Base-by-base conservation (phyloP, 2,797 vertebrate species). In the Siniperca scherzeri region DNA sequence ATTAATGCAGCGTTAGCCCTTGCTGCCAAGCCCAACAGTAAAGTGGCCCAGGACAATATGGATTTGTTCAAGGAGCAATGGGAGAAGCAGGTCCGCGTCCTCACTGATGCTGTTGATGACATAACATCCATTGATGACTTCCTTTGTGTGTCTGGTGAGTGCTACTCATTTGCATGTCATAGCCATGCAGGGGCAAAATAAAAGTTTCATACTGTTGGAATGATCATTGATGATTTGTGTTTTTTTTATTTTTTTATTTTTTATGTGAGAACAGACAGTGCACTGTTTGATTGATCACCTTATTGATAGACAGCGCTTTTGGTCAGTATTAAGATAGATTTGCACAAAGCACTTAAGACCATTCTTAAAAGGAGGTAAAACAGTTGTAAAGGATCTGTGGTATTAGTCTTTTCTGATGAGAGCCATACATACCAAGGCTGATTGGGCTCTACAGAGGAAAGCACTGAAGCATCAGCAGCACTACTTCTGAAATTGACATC, bases 31-130 rank as follows among this genome's bases (percentile, higher is more conserved):
- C 98, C 98, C 82, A 97, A 99, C 92, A 99, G 99, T 96, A 99
- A 99, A 95, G 98, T 99, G 78, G 98, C 98, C 68, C 98, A 99
- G 94, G 99, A 99, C 95, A 99, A 99, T 94, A 99, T 99, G 99
- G 98, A 99, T 0, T 96, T 99, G 86, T 99, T 99, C 87, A 99
- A 99, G 93, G 98, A 99, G 83, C 97, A 98, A 83, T 99, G 99
- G 99, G 99, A 99, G 94, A 99, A 99, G 82, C 99, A 99, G 92
- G 98, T 99, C 64, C 96, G 98, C 38, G 97, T 99, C 68, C 97
- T 99, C 79, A 99, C 99, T 0, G 99, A 99, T 82, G 99, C 99
- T 0, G 99, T 99, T 7, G 99, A 99, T 82, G 99, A 99, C 92
- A 99, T 99, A 92, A 99, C 99, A 52, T 99, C 98, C 0, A 98